Base-by-base conservation (phyloP, 2,797 vertebrate species). In the Alosa sapidissima region DNA sequence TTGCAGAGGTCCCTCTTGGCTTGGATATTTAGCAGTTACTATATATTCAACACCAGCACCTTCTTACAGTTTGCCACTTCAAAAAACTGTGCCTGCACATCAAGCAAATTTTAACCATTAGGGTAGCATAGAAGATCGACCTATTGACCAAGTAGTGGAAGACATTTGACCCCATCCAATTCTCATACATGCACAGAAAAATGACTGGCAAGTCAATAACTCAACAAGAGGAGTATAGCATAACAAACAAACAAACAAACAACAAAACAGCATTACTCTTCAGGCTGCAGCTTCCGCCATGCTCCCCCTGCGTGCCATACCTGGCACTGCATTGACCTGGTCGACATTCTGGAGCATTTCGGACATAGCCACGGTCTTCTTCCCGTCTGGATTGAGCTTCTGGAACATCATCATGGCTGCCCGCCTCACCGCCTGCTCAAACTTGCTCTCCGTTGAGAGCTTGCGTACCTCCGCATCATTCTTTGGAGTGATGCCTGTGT, bases 331-430 rank as follows among this genome's bases (percentile, higher is more conserved):
- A 21, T 97, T 95, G 92, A 99, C 97, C 89, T 98, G 97, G 41
- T 93, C 93, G 55, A 97, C 97, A 3, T 99, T 99, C 91, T 96
- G 96, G 91, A 99, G 92, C 87, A 99, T 95, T 93, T 99, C 98
- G 0, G 97, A 93, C 91, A 98, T 93, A 0, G 95, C 94, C 86
- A 99, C 93, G 85, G 97, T 96, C 72, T 96, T 94, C 93, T 99
- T 98, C 93, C 96, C 96, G 86, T 97, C 95, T 0, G 98, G 98
- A 90, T 99, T 99, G 83, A 99, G 96, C 90, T 95, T 98, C 96
- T 97, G 98, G 89, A 98, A 99, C 98, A 99, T 99, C 93, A 97
- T 95, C 91, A 97, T 95, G 11, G 98, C 97, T 0, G 98, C 98
- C 92, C 98, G 97, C 85, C 98, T 96, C 24, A 99, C 98, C 0